Percentiles rank a stretch among this genome's conserved stretches.
Evolutionary conservation across 2,888 invertebrate species (phyloP).

Genomic region (Lasioglossum zephyrum): DNA sequence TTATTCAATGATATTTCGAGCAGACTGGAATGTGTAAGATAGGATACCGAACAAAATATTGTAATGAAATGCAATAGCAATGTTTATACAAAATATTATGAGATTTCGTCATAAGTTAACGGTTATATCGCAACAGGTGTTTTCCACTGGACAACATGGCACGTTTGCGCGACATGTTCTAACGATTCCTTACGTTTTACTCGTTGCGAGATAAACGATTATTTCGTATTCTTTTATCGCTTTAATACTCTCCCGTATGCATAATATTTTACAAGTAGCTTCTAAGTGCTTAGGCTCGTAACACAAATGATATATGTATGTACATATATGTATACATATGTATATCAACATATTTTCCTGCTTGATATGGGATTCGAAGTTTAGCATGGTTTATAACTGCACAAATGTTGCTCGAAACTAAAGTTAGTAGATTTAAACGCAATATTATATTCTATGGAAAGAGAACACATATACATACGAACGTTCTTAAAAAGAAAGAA

Average conservation of each 20-base stretch:
- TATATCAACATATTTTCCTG: conserved; percentile 32
- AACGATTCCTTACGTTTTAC: conserved; percentile 13
- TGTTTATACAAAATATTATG: conserved; percentile 42
- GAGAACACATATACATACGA: neutral
- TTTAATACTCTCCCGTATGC: conserved; percentile 23
- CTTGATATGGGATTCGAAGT: conserved; percentile 28
- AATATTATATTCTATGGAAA: neutral
- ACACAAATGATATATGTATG: conserved; percentile 9
- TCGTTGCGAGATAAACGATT: conserved; percentile 24
- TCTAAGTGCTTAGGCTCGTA: conserved; percentile 23
- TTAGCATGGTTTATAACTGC: conserved; percentile 42
- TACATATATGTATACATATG: neutral
- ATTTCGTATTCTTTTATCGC: conserved; percentile 26
- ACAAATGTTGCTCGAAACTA: conserved; percentile 40
- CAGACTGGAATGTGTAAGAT: conserved; percentile 53
- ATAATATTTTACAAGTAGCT: conserved; percentile 33
- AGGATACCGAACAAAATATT: conserved; percentile 24
- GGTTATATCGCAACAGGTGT: conserved; percentile 14
- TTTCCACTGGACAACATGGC: conserved; percentile 1
- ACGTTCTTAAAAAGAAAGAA: neutral
- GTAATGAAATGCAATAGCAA: conserved; percentile 24
- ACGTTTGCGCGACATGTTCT: conserved; percentile 14
- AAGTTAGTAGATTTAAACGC: conserved; percentile 25
- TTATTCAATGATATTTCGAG: conserved; percentile 31
- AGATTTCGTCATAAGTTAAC: conserved; percentile 11